Evolutionary conservation across 2,888 invertebrate genomes (phyloP), one percentile per base, ranked within the genome.

Genomic region (Pseudolycoriella hygida): DNA sequence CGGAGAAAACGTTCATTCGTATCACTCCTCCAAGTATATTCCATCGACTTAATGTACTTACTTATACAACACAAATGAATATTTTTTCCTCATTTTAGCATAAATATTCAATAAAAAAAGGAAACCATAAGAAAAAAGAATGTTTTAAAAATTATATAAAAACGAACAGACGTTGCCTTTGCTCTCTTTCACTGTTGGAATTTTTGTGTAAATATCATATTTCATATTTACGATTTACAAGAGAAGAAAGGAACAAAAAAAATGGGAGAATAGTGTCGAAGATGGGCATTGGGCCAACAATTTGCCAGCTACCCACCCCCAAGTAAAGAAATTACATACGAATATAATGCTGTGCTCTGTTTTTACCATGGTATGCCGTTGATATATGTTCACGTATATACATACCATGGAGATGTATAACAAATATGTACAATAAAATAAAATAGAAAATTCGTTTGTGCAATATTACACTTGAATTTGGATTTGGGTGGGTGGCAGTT

Each of bases 181-280:
- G 25, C 25, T 25, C 25, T 25, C 25, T 25, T 25, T 14, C 15
- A 34, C 15, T 34, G n/a, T 34, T 34, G 12, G 34, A 34, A 34
- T 34, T 34, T 34, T 34, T 34, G 34, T 34, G 34, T 34, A 34
- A 34, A 34, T 34, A 34, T 34, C 34, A 34, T 34, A 34, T 34
- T 34, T 34, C 34, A 34, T 34, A 34, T 34, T 34, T 34, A 34
- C 34, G 34, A 34, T 34, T 34, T 14, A 14, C n/a, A 14, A 34
- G n/a, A 30, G 15, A 34, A 34, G 15, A 34, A 34, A 34, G 15
- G 15, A 34, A 34, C 3, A 14, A 34, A 34, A 34, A 34, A 34
- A 34, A 34, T 34, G 15, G 12, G 34, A 14, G 34, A 34, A 34
- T 34, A 34, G 34, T 34, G 34, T 34, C 34, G 34, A 34, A 34